Conservation (phyloP, 1,140 invertebrate species). For the Drosophila pseudoobscura region DNA sequence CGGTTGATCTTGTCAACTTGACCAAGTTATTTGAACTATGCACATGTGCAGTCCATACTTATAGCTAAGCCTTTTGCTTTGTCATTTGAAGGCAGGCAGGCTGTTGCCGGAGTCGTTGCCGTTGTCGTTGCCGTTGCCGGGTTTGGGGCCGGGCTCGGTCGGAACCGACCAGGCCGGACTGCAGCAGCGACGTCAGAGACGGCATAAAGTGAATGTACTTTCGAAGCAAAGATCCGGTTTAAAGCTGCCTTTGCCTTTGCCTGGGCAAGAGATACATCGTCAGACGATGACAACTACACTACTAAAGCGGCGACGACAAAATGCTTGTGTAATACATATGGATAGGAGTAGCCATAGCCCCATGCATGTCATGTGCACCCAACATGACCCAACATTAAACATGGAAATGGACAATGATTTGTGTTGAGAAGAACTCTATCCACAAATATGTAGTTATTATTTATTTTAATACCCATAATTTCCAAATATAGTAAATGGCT, state of each 20-base stretch:
- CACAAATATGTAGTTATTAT: constrained; percentile 28
- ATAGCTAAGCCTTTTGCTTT: constrained; percentile 42
- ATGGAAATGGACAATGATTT: no score
- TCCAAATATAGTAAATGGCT: constrained; percentile 24
- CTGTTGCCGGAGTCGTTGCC: constrained; percentile 50
- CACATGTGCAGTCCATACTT: constrained; percentile 67
- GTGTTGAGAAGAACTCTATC: constrained; percentile 39
- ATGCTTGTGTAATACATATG: constrained; percentile 78
- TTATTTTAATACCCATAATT: constrained; percentile 32
- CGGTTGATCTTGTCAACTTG: constrained; percentile 78
- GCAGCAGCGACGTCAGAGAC: constrained; percentile 37
- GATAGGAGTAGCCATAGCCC: constrained; percentile 38
- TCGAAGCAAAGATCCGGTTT: constrained; percentile 81
- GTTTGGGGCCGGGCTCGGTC: constrained; percentile 5
- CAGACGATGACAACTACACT: constrained; percentile 46
- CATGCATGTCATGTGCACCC: constrained; percentile 20
- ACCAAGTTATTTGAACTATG: constrained; percentile 82
- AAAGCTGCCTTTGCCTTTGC: constrained; percentile 48
- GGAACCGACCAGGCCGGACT: neutral
- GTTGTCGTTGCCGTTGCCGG: constrained; percentile 5
- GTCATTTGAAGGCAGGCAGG: constrained; percentile 73
- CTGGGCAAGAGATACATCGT: constrained; percentile 63
- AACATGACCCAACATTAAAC: constrained; percentile 15
- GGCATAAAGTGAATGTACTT: constrained; percentile 80
- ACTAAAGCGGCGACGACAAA: constrained; percentile 35